Evolutionary conservation across 37 sponge, comb jelly and placozoan species (phyloP), one percentile per base, ranked within the genome.

Genomic region (Ephydatia muelleri): DNA sequence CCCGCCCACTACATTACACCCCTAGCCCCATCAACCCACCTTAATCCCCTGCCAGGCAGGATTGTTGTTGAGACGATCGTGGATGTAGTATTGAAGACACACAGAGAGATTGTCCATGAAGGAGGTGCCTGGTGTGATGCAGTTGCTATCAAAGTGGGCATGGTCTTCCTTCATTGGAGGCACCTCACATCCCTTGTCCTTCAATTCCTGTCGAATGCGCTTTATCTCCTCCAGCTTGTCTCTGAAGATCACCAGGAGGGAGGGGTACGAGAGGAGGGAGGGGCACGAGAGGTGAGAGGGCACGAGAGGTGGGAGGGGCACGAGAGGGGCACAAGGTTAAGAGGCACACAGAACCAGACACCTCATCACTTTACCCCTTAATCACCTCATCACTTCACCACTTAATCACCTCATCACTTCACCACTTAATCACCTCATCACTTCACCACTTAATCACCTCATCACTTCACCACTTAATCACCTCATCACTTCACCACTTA

Each of bases 41-140:
- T 90, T 85, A 37, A 97, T 82, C 0, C 88, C 86, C 73, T 91
- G 85, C 99, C 99, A 99, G 22, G 92, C 99, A 32, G 95, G 89
- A 75, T 97, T 91, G 76, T 70, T 84, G 88, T 99, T 99, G 85
- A 99, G 91, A 32, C 96, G 65, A 25, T 99, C 83, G 43, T 95
- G 86, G 38, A 97, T 72, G 82, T 99, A 99, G 83, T 90, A 99
- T 77, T 90, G 89, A 1, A 99, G 94, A 86, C 92, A 91, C 72
- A 82, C 73, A 5, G 99, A 94, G 28, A 99, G 85, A 40, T 85
- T 81, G 65, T 87, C 89, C 99, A 99, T 99, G 83, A 99, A 99
- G 78, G 91, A 84, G 8, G 99, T 99, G 32, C 98, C 94, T 12
- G 99, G 99, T 21, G 99, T 99, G 80, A 99, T 99, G 83, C 99